Evolutionary conservation across 2,113 vertebrate genomes (phyloP).

Genomic region (Epinephelus moara): DNA sequence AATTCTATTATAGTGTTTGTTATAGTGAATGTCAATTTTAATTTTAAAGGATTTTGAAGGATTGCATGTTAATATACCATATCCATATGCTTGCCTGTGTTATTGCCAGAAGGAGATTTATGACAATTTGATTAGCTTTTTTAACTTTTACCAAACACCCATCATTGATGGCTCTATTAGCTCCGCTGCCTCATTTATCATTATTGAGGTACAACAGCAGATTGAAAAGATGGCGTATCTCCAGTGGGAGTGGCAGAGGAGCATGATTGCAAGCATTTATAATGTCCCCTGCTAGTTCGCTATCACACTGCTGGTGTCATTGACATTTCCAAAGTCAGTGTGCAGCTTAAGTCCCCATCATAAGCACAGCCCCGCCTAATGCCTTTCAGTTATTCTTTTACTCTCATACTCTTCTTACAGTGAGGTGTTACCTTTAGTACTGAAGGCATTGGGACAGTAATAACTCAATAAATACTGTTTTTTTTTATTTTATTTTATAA

Average conservation of each 20-base stretch:
- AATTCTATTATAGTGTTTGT: neutral
- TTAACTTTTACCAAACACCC: constrained; percentile 25
- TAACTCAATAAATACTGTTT: neutral
- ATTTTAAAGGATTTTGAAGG: neutral
- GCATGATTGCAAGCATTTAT: constrained; percentile 42
- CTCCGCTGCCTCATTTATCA: constrained; percentile 40
- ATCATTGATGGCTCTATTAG: constrained; percentile 48
- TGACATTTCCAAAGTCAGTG: constrained; percentile 47
- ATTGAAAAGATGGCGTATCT: constrained; percentile 47
- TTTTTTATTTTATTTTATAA: neutral
- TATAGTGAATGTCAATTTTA: neutral
- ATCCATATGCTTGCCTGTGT: neutral
- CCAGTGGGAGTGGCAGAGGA: constrained; percentile 40
- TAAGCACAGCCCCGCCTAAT: neutral
- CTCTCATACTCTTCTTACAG: neutral
- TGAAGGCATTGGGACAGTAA: neutral
- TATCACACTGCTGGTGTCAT: constrained; percentile 26
- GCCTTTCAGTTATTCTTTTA: neutral
- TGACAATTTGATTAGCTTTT: constrained; percentile 30
- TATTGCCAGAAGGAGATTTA: constrained; percentile 20
- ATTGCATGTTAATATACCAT: constrained; percentile 7
- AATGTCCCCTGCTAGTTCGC: constrained; percentile 39
- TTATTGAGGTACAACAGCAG: constrained; percentile 42
- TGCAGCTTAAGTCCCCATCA: constrained; percentile 6
- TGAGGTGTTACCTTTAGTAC: neutral